Base-by-base conservation (phyloP, 64 coral and sea anemone genomes). In the Porites lutea region DNA sequence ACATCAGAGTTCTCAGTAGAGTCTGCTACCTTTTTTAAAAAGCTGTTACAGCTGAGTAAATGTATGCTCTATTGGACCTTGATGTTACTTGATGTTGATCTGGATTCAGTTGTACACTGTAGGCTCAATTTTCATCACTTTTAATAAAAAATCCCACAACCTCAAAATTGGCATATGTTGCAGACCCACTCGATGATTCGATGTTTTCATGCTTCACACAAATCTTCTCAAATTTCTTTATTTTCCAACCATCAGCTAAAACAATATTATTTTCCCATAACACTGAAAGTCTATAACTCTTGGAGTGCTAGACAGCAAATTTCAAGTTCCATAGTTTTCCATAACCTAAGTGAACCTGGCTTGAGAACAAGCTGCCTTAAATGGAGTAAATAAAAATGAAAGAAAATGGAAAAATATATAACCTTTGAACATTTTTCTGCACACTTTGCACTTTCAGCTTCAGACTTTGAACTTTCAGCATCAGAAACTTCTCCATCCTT, bases 11-110 rank as follows among this genome's bases (percentile, higher is more conserved):
- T 82, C 78, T 82, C 43, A 54, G 21, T 60, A 82, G 78, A 27
- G 78, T 82, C 44, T 48, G 49, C 78, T 20, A 60, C 78, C 78
- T 52, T 52, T 55, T 79, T 48, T 82, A 52, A 58, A 58, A 52
- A 82, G 59, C 78, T 58, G 78, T 54, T 82, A 58, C 9, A 58
- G 59, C 59, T 82, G 78, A 52, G 59, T 52, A 52, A 27, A 82
- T 54, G 9, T 82, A 53, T 53, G 59, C 59, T 67, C 65, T 67
- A 67, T 82, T 43, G 78, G 78, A 27, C 52, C 78, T 60, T 82
- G 78, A 54, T 82, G 50, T 82, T 82, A 82, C 50, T 52, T 45
- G 50, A 37, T 37, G 27, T 37, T 82, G 78, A 82, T 82, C 78
- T 55, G 65, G 65, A 67, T 0, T 67, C 65, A 67, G 65, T 67